phyloP scores from a whole-genome alignment of 1,140 invertebrate genomes.

The Danaus plexippus region DNA sequence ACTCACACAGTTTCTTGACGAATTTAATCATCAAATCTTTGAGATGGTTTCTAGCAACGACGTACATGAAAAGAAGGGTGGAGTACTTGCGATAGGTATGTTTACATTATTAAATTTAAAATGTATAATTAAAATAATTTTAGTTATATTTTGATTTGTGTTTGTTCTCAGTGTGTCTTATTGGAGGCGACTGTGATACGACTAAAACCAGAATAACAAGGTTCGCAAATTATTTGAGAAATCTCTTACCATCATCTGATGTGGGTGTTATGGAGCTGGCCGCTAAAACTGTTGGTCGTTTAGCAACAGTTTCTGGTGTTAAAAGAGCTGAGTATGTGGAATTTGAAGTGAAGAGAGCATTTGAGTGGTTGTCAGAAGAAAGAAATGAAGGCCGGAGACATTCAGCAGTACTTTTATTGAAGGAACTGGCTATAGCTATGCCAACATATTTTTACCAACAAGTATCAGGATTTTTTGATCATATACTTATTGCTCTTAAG shows the following conservation, averaged over 20 bases:
- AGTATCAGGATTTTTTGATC: conserved; percentile 95
- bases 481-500: conserved; percentile 93
- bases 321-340: conserved; percentile 96
- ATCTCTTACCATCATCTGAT: conserved; percentile 91
- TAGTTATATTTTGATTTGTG: conserved; percentile 9
- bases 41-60: conserved; percentile 95
- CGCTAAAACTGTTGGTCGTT: conserved; percentile 93
- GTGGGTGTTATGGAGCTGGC: conserved; percentile 95
- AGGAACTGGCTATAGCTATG: conserved; percentile 95
- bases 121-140: conserved; percentile 8
- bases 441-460: conserved; percentile 99
- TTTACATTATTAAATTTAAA: conserved; percentile 20
- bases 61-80: conserved; percentile 95
- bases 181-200: conserved; percentile 93
- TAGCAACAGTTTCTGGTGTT: conserved; percentile 92
- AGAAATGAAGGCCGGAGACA: conserved; percentile 91
- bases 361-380: conserved; percentile 93
- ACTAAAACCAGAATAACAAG: conserved; percentile 90
- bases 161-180: conserved; percentile 83
- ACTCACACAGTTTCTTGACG: conserved; percentile 91
- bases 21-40: conserved; percentile 96
- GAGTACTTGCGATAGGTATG: conserved; percentile 92
- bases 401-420: conserved; percentile 91
- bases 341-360: conserved; percentile 91
- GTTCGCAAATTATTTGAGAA: conserved; percentile 94